These are phyloP conservation scores for Capromys pilorides DNA, from an alignment of 2,797 vertebrate genomes.

Conservation along the genomic window DNA sequence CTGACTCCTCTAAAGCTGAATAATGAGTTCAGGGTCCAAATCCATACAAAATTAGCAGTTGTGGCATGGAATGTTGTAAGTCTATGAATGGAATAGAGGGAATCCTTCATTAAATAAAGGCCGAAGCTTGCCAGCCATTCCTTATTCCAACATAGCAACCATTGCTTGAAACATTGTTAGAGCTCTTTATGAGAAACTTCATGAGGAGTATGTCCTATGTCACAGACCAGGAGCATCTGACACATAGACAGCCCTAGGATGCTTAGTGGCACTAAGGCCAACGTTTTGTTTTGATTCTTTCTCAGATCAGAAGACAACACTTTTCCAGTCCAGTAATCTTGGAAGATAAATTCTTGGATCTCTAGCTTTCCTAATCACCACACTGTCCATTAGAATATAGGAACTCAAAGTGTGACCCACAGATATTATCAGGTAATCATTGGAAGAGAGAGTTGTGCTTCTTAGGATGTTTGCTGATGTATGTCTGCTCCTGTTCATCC, in stretches of 20 bases:
- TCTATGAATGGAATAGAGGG: neutral
- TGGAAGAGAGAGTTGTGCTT: neutral
- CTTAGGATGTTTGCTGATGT: neutral
- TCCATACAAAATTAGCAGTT: neutral
- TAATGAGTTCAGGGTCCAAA: neutral
- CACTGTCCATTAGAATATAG: neutral
- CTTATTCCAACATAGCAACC: neutral
- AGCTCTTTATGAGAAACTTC: neutral
- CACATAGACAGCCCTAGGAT: neutral
- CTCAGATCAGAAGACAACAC: neutral
- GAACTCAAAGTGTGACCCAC: neutral
- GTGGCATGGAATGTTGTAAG: neutral
- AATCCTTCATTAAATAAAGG: neutral
- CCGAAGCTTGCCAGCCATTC: neutral
- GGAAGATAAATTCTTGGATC: neutral
- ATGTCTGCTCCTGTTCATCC: neutral
- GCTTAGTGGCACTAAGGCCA: neutral
- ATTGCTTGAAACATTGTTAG: neutral
- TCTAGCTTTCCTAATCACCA: neutral
- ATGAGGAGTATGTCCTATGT: neutral
- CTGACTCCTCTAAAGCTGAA: neutral
- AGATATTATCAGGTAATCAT: neutral
- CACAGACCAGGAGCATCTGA: neutral
- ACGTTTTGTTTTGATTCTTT: neutral
- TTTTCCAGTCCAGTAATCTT: neutral